Conservation (phyloP, 2,797 vertebrate species). For the Macropodus opercularis region DNA sequence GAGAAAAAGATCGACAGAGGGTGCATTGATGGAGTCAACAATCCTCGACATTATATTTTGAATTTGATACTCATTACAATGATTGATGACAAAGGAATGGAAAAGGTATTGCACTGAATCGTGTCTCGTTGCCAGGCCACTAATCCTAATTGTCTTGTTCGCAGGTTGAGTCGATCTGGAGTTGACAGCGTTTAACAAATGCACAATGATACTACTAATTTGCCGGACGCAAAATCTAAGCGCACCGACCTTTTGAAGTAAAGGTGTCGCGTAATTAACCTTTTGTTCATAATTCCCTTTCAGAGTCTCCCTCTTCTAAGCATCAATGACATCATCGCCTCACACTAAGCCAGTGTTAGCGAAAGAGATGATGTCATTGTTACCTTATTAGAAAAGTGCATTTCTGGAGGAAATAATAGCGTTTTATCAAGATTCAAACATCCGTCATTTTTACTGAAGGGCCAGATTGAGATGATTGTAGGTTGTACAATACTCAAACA, state of each 20-base stretch:
- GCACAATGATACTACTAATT: slow-evolving; percentile 15
- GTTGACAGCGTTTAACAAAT: slow-evolving; percentile 29
- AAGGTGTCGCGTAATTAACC: slow-evolving; percentile 39
- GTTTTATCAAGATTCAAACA: not conserved
- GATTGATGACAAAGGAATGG: slow-evolving; percentile 10
- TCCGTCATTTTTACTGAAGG: too few relatives aligned
- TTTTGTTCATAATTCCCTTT: slow-evolving; percentile 34
- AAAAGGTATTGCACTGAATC: slow-evolving; percentile 7
- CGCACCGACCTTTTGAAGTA: slow-evolving; percentile 19
- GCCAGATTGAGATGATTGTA: too few relatives aligned
- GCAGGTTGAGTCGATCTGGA: slow-evolving; percentile 37
- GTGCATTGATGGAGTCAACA: not conserved
- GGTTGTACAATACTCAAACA: too few relatives aligned
- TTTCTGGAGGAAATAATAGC: not conserved
- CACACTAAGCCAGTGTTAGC: slow-evolving; percentile 1
- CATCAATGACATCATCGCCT: slow-evolving; percentile 40
- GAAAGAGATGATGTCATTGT: slow-evolving; percentile 42
- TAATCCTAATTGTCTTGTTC: slow-evolving; percentile 29
- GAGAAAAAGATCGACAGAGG: not conserved
- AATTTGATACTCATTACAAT: slow-evolving; percentile 13
- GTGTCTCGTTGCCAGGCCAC: slow-evolving; percentile 5
- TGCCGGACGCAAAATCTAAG: slow-evolving; percentile 20
- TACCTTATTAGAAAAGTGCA: slow-evolving; percentile 14
- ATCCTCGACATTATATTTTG: not conserved
- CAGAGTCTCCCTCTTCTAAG: slow-evolving; percentile 16